Evolutionary conservation across 92 coral and sea anemone species (phyloP), one percentile per base, ranked within the genome.

Genomic region (Zoanthus sansibaricus): DNA sequence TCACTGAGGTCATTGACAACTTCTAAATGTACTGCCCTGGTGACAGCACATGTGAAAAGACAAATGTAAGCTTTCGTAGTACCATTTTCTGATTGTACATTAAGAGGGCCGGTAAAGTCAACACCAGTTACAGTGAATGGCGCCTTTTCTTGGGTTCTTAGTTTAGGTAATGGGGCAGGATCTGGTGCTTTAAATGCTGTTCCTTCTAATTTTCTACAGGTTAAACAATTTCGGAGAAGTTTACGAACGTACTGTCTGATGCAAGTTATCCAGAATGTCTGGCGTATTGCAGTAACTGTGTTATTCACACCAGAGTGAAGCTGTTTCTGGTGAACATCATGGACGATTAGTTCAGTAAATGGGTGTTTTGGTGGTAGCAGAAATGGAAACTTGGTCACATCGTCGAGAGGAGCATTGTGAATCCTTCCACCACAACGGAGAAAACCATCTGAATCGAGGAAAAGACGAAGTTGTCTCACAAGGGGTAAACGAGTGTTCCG

Each of bases 101-200:
- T 80, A 4, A 89, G 78, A 16, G 91, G 86, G 30, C 94, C 94
- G 2, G 94, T 86, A 32, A 86, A 92, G 48, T 92, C 94, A 0
- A 92, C 94, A 21, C 94, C 92, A 3, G 91, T 92, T 6, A 89
- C 92, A 30, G 88, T 21, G 69, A 92, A 89, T 12, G 92, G 94
- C 32, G 44, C 17, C 33, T 79, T 1, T 70, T 92, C 85, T 51
- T 86, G 89, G 47, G 89, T 80, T 86, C 94, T 64, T 1, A 75
- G 6, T 30, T 86, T 89, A n/a, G 94, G 92, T n/a, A 92, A 17
- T 1, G 86, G 82, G 13, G 90, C 73, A 10, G 90, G 82, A 44
- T 54, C 72, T 54, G 90, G 86, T 14, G 87, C 61, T 31, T 49
- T 59, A 46, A 20, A 91, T 46, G 91, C 59, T 15, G 18, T 17